These are phyloP conservation scores for Cepaea nemoralis DNA, from an alignment of 1,140 invertebrate genomes.

Conservation along the genomic window DNA sequence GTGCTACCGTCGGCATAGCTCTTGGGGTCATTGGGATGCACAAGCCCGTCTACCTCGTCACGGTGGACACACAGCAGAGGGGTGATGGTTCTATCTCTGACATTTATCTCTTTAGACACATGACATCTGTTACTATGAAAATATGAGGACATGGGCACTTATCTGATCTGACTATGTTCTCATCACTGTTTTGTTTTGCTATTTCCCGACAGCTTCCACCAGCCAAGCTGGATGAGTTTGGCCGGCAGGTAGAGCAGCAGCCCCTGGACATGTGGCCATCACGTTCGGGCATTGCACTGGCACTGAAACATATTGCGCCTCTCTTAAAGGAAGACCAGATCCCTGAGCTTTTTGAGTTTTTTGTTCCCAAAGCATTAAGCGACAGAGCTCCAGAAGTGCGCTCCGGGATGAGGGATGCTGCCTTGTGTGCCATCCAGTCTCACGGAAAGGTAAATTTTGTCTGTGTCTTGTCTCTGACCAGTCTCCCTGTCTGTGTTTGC, in stretches of 20 bases:
- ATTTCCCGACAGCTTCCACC: conserved; percentile 80
- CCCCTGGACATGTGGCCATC: conserved; percentile 87
- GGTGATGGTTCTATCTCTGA: no score
- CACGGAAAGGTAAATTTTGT: conserved; percentile 82
- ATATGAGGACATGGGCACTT: no score
- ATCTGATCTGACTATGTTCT: no score
- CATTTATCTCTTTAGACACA: no score
- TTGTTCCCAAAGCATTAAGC: conserved; percentile 87
- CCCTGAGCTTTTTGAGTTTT: conserved; percentile 80
- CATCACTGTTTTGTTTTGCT: neutral
- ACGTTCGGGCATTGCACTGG: conserved; percentile 86
- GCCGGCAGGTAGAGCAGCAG: conserved; percentile 86
- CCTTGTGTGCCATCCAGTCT: conserved; percentile 88
- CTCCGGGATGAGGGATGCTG: conserved; percentile 91
- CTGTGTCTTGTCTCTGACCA: neutral
- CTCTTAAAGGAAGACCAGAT: conserved; percentile 80
- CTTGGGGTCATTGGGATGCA: no score
- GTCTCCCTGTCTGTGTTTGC: no score
- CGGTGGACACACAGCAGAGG: no score
- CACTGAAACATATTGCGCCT: conserved; percentile 70
- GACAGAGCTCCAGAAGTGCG: conserved; percentile 87
- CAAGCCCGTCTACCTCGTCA: no score
- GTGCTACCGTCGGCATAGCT: no score
- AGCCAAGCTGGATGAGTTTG: conserved; percentile 90
- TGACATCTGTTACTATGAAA: no score